A percentile compares a stretch with the other conserved stretches of the same genome.
phyloP scores from a whole-genome alignment of 2,113 vertebrate genomes.

The Elaphurus davidianus region DNA sequence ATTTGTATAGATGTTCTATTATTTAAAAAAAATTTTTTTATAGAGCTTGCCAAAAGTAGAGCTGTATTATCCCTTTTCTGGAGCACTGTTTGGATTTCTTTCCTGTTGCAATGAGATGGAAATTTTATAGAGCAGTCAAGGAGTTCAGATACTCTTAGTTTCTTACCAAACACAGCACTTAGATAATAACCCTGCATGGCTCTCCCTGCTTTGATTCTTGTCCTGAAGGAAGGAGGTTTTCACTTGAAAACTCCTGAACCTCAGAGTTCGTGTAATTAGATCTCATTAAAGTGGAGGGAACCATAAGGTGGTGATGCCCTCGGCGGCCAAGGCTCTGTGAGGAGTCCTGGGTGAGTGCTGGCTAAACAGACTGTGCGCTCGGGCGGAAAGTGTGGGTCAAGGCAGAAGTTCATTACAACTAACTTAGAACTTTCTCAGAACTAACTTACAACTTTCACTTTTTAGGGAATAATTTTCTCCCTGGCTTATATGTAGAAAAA shows the following conservation, averaged over 20 bases:
- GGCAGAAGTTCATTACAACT: background rate
- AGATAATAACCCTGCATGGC: background rate
- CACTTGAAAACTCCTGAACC: background rate
- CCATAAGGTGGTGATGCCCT: background rate
- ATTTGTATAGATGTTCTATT: background rate
- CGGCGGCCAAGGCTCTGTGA: accelerated
- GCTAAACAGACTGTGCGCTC: background rate
- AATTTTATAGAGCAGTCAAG: background rate
- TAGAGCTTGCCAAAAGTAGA: background rate
- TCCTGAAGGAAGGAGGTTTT: background rate
- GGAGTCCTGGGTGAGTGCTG: background rate
- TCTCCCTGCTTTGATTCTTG: background rate
- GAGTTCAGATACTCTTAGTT: background rate
- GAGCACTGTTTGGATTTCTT: background rate
- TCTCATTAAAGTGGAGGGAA: background rate
- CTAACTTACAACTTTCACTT: background rate
- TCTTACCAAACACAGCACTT: background rate
- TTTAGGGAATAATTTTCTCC: background rate
- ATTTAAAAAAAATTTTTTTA: background rate
- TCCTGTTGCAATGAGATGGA: background rate
- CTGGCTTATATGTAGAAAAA: background rate
- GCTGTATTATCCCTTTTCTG: background rate
- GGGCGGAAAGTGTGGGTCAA: background rate
- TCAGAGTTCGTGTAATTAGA: background rate
- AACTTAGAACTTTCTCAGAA: no score